Evolutionary conservation across 2,113 vertebrate species (phyloP).

Genomic region (Conger conger): DNA sequence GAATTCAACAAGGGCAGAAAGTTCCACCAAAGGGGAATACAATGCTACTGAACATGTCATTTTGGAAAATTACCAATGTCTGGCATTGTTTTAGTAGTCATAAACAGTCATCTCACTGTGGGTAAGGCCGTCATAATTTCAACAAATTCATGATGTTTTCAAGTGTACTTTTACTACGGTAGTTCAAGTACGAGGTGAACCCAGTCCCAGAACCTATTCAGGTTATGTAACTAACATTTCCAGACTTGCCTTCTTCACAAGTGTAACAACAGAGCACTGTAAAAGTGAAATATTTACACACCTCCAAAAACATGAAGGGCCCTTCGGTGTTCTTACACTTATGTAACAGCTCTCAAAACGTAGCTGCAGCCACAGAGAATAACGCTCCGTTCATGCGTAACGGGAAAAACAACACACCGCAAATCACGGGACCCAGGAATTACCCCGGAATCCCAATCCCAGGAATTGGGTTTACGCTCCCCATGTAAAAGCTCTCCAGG

Average conservation of each 20-base stretch:
- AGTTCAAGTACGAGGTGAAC: neutral
- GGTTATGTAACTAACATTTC: neutral
- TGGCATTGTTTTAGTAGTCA: neutral
- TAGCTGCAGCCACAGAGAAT: neutral
- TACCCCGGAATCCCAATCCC: no score
- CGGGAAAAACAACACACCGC: neutral
- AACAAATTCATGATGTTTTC: neutral
- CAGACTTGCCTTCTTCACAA: neutral
- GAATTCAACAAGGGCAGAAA: neutral
- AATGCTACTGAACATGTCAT: neutral
- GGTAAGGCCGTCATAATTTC: neutral
- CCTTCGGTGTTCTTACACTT: neutral
- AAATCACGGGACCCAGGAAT: no score
- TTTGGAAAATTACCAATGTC: neutral
- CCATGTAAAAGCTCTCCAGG: no score
- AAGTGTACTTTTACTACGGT: neutral
- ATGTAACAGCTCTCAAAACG: constrained; percentile 3
- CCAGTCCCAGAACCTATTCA: neutral
- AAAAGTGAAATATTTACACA: neutral
- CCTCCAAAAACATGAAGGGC: neutral
- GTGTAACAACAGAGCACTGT: neutral
- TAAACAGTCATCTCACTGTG: neutral
- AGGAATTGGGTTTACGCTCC: no score
- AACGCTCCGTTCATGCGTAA: neutral
- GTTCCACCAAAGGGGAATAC: neutral